Evolutionary conservation across 2,113 vertebrate species (phyloP), one percentile per base, ranked within the genome.

Genomic region (Melanostigma gelatinosum): DNA sequence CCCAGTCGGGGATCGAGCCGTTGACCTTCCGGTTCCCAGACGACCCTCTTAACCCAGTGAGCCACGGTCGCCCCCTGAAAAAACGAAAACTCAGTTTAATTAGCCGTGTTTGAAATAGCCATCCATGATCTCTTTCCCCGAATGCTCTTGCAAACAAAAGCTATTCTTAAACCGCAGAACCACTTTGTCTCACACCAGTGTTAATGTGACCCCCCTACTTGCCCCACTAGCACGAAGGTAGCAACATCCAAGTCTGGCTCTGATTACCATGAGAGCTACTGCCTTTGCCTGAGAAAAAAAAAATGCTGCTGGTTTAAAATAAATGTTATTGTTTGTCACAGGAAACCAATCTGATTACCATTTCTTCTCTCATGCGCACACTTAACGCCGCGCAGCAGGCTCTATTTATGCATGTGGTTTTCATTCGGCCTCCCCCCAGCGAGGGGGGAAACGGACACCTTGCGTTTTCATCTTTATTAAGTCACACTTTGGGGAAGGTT

Each of bases 271-370:
- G 94, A 88, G 95, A 95, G 95, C 96, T 96, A 95, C 95, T 92
- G 95, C 91, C 93, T 96, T 94, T 93, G 96, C 96, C 95, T 93
- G 96, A 96, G 95, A 95, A 95, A 95, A 96, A 96, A 24, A 73
- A 65, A 95, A 94, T 71, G 60, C 95, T 93, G 96, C 96, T 94
- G 95, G 90, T 96, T 97, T 96, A 97, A 96, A 97, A 96, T 96
- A 97, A 98, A 98, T 97, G 96, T 99, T 98, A 97, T 97, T 97
- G 96, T 98, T 98, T 97, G 96, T 97, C 96, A 96, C 96, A 97
- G 96, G 96, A 97, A 93, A 97, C 96, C 96, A 96, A 97, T 96
- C 96, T 96, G 96, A 97, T 97, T 96, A 96, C 96, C 95, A 95
- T 93, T 97, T 95, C 97, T 95, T 94, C 96, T 85, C 85, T 88